Percentiles rank a stretch among this genome's conserved stretches.
Evolutionary conservation across 2,113 vertebrate genomes (phyloP).

Genomic region (Malurus cyaneus): DNA sequence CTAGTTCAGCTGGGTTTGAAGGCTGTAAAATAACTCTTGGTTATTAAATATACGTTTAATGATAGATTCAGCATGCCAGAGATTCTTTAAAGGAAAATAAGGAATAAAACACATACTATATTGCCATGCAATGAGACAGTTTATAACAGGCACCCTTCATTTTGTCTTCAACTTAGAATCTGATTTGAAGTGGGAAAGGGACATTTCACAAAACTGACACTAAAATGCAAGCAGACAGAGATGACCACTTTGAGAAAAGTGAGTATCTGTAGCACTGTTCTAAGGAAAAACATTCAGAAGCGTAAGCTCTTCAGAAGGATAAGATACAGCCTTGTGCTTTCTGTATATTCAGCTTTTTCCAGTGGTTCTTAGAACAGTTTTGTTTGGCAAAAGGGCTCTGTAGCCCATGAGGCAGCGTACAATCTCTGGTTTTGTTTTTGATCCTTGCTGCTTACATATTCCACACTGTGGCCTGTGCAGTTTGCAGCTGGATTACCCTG

Average conservation of each 20-base stretch:
- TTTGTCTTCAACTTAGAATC: background rate
- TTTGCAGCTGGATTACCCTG: background rate
- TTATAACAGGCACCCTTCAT: background rate
- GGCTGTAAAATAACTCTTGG: background rate
- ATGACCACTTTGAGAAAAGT: background rate
- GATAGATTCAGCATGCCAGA: background rate
- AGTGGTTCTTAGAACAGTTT: background rate
- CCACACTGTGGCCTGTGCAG: background rate
- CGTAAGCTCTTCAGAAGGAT: background rate
- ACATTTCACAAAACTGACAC: background rate
- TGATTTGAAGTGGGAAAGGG: background rate
- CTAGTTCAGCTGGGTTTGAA: background rate
- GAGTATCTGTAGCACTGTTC: background rate
- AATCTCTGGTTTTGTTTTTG: background rate
- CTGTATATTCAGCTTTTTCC: background rate
- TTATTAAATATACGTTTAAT: constrained; percentile 7
- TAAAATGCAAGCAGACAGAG: background rate
- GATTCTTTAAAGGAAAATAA: background rate
- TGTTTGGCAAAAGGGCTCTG: background rate
- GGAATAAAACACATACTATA: background rate
- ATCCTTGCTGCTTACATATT: background rate
- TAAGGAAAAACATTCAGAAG: background rate
- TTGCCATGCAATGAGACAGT: background rate
- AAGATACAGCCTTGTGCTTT: background rate
- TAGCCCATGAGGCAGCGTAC: background rate